Base-by-base conservation (phyloP, 2,888 invertebrate species). In the Tiliacea citrago region DNA sequence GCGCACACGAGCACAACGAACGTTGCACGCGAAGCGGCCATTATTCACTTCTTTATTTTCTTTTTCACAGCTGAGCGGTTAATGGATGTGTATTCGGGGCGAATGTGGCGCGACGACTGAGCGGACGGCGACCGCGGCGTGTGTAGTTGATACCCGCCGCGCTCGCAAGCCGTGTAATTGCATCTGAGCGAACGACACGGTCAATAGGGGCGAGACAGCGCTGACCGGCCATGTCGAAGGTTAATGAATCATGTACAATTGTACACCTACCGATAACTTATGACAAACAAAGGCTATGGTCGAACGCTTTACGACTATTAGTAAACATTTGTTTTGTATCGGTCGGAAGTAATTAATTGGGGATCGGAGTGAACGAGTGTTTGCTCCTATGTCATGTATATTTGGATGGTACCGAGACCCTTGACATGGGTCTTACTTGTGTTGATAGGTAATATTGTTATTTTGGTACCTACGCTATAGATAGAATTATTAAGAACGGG, bases 191-290 rank as follows among this genome's bases (percentile, higher is more conserved):
- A 83, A 85, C 88, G 88, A 90, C 90, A 81, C 82, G 71, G 58
- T 77, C 78, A 82, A 49, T 42, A 53, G 75, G 80, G 84, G 84
- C 84, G 88, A 89, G 90, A 90, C 91, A 89, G 87, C 88, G 90
- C 85, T 92, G 94, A 92, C 93, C 92, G 90, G 90, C 82, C 89
- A 91, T 93, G 93, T 93, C 93, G 90, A 93, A 95, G 94, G 95
- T 94, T 93, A 93, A 90, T 87, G 84, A 86, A 90, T 90, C 78
- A 84, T 83, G 12, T 75, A 29, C 29, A 29, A 29, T 29, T 29
- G 29, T 29, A 79, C 69, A 79, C 62, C 65, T 78, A 77, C 61
- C 79, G 86, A 86, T 86, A 87, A 86, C 87, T 91, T 88, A 89
- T 89, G 90, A 86, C 89, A 92, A 92, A 92, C 90, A 91, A 79